phyloP scores from a whole-genome alignment of 2,113 vertebrate genomes.

The Etia nguti region DNA sequence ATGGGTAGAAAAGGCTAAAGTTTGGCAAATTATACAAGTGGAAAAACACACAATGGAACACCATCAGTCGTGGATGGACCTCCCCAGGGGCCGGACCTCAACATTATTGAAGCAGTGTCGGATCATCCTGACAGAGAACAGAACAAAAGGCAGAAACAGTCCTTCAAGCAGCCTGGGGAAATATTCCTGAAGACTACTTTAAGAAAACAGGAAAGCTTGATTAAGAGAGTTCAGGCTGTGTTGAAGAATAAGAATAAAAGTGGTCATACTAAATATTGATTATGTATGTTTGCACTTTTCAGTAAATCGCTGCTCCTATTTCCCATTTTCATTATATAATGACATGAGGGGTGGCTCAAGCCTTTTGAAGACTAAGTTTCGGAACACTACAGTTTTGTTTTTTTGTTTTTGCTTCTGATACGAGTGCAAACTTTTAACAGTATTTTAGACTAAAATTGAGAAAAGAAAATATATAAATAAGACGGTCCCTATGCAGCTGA shows the following conservation, averaged over 20 bases:
- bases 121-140: neutral
- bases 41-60: neutral
- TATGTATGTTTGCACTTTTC: neutral
- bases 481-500: neutral
- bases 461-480: neutral
- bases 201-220: neutral
- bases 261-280: neutral
- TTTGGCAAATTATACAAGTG: neutral
- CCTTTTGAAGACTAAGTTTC: neutral
- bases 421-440: fast-evolving
- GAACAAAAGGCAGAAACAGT: neutral
- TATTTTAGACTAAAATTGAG: neutral
- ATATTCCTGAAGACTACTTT: neutral
- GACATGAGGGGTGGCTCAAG: neutral
- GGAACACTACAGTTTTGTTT: neutral
- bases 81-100: neutral
- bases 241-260: neutral
- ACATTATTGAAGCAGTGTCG: neutral
- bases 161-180: neutral
- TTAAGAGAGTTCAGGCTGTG: neutral
- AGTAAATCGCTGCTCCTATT: neutral
- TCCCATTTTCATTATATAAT: neutral
- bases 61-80: neutral
- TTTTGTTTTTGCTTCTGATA: neutral
- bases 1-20: neutral